Evolutionary conservation across 2,113 vertebrate species (phyloP), one percentile per base, ranked within the genome.

Genomic region (Nipponia nippon): DNA sequence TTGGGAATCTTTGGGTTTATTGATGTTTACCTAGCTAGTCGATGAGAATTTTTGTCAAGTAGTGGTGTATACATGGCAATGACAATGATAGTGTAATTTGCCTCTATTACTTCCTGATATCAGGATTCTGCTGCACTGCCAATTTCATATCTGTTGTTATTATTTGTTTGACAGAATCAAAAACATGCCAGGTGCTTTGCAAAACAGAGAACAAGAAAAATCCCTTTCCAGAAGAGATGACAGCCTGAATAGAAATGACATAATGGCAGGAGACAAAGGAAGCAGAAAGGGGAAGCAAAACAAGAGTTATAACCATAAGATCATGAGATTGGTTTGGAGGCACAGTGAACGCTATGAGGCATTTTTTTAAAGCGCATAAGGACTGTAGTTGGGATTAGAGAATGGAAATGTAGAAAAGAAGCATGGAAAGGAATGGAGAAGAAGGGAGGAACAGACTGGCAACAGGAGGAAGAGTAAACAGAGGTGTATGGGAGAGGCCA

Each of bases 111-210:
- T 96, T 97, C 96, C 96, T 96, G 75, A 96, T 95, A 91, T 55
- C 94, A 96, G 93, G 84, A 94, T 95, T 95, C 91, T 97, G 73
- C 93, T 95, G 78, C 89, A 95, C 96, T 97, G 78, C 93, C 95
- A 97, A 95, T 97, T 97, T 97, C 95, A 96, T 93, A 93, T 97
- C 91, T 97, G 93, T 95, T 96, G 93, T 97, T 97, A 96, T 97
- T 97, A 96, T 97, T 97, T 97, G 89, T 97, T 97, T 97, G 97
- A 97, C 97, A 97, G 96, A 96, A 96, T 84, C 96, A 97, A 97
- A 97, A 96, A 95, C 96, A 97, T 96, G 94, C 93, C 95, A 96
- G 95, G 96, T 96, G 96, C 97, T 96, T 96, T 97, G 94, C 95
- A 97, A 96, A 97, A 97, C 93, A 97, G 89, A 95, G 87, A 97